Evolutionary conservation across 2,888 invertebrate species (phyloP).

Genomic region (Dasysyrphus albostriatus): DNA sequence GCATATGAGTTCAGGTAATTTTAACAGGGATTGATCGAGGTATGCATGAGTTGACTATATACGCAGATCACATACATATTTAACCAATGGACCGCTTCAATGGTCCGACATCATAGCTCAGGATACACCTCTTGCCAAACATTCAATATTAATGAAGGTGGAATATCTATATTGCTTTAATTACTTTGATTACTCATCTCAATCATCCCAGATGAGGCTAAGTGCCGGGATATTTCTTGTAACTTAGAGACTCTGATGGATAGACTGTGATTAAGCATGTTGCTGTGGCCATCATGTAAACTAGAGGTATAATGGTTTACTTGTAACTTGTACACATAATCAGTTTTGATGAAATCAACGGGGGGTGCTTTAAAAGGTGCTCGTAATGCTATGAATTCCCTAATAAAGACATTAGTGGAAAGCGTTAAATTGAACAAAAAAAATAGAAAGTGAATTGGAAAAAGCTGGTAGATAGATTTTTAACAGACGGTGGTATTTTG

Average conservation of each 20-base stretch:
- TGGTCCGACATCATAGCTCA: conserved; percentile 21
- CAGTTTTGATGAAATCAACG: conserved; percentile 52
- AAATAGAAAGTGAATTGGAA: conserved; percentile 46
- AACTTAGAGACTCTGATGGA: conserved; percentile 51
- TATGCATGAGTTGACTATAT: conserved; percentile 62
- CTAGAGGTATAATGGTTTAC: conserved; percentile 21
- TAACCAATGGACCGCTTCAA: conserved; percentile 22
- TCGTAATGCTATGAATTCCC: conserved; percentile 38
- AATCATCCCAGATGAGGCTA: conserved; percentile 41
- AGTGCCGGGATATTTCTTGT: conserved; percentile 44
- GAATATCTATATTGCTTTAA: conserved; percentile 74
- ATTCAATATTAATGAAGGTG: conserved; percentile 67
- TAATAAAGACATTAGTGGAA: conserved; percentile 69
- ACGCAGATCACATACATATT: conserved; percentile 9
- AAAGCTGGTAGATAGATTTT: not conserved
- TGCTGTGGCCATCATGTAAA: conserved; percentile 45
- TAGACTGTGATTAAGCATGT: conserved; percentile 69
- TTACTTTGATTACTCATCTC: conserved; percentile 74
- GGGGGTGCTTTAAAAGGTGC: conserved; percentile 54
- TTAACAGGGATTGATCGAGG: conserved; percentile 62
- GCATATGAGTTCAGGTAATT: conserved; percentile 47
- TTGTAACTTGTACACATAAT: conserved; percentile 17
- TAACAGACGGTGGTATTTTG: conserved; percentile 28
- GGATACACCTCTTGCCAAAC: conserved; percentile 67
- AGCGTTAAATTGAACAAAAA: conserved; percentile 47